Base-by-base conservation (phyloP, 2,888 invertebrate species). In the Drosophila maculinotata region DNA sequence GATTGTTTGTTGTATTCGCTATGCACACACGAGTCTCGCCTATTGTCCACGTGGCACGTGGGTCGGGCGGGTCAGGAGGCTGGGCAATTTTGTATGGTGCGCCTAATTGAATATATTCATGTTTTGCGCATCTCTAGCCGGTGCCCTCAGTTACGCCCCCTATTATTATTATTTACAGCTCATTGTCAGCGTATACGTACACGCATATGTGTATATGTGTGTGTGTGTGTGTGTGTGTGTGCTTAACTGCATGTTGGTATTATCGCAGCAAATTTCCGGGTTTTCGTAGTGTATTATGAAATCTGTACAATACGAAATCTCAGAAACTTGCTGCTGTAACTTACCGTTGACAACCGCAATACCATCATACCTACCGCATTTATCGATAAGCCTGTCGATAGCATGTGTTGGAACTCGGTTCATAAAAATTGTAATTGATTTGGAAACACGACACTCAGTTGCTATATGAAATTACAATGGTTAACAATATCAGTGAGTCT, bases 41-140 rank as follows among this genome's bases (percentile, higher is more conserved):
- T 56, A 69, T 72, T 72, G 72, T 72, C 58, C 64, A 54, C 14
- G 15, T 1, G n/a, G 30, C 8, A 12, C 4, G 10, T 36, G 26
- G 6, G 1, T n/a, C 14, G 10, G 0, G 17, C 26, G 26, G 0
- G 6, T 3, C 4, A 17, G 2, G n/a, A 2, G 12, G n/a, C 10
- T n/a, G 26, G 26, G 10, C 65, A 69, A 69, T 65, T 58, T 69
- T 70, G 70, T 71, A 59, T 77, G 60, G 69, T 45, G 36, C 54
- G 42, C 56, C 76, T 79, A 81, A 79, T 79, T 79, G 76, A 79
- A 76, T 65, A 78, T 66, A 80, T 74, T 79, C 78, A 70, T 60
- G 47, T 38, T n/a, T 59, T 57, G 33, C 35, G 52, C 58, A 53
- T 65, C 70, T 59, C 35, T 17, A 49, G 26, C n/a, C n/a, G 12